These are phyloP conservation scores for Caenorhabditis japonica DNA, from an alignment of 2,888 invertebrate genomes.

Conservation along the genomic window DNA sequence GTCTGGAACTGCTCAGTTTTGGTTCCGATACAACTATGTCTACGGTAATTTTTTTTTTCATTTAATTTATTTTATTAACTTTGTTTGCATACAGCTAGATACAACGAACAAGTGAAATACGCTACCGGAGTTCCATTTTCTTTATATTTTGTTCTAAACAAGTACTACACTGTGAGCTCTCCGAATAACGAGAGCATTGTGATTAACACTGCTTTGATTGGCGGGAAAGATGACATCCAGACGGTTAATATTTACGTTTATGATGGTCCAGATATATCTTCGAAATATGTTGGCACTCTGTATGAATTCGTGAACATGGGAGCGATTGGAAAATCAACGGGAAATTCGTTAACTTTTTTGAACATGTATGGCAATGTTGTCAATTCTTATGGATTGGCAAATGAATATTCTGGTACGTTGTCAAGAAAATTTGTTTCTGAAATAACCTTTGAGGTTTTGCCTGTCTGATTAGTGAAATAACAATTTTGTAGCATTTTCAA, in stretches of 20 bases:
- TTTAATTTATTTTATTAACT: too few species aligned
- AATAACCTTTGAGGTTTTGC: too few species aligned
- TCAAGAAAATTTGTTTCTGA: too few species aligned
- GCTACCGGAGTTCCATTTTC: background rate
- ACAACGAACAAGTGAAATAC: too few species aligned
- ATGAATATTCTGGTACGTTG: constrained; percentile 15
- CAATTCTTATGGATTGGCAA: background rate
- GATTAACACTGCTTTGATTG: background rate
- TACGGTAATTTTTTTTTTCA: background rate
- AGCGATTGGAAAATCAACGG: background rate
- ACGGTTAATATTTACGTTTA: constrained; percentile 5
- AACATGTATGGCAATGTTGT: constrained; percentile 6
- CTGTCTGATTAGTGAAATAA: too few species aligned
- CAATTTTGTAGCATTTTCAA: too few species aligned
- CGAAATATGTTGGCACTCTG: constrained; percentile 11
- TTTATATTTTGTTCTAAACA: background rate
- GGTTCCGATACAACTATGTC: constrained; percentile 12
- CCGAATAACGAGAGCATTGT: constrained; percentile 9
- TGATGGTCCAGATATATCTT: constrained; percentile 13
- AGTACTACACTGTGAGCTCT: background rate
- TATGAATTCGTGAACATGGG: constrained; percentile 11
- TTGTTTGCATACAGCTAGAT: too few species aligned
- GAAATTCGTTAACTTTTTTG: constrained; percentile 5
- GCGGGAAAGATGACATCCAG: background rate
- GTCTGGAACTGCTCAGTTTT: constrained; percentile 3